Conservation (phyloP, 2,888 invertebrate genomes). For the Eupithecia subfuscata region DNA sequence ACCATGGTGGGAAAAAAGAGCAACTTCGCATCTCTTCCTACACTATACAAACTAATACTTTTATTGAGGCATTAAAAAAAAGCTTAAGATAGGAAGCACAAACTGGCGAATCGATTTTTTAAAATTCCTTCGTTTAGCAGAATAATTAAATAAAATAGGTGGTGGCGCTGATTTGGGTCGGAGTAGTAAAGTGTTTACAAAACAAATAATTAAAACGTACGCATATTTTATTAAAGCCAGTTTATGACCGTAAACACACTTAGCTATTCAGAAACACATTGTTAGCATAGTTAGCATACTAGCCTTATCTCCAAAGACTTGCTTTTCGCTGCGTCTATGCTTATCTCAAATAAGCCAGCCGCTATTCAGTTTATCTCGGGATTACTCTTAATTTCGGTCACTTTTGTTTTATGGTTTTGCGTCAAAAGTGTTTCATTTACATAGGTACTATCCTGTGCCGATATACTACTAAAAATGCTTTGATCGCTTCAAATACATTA, state of each 20-base stretch:
- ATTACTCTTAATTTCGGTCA: constrained; percentile 1
- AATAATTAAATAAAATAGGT: too few relatives aligned
- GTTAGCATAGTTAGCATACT: neutral
- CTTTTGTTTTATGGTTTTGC: neutral
- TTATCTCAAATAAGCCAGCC: constrained; percentile 9
- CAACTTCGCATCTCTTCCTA: too few relatives aligned
- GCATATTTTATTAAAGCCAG: neutral
- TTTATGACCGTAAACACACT: constrained; percentile 2
- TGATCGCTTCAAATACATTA: neutral
- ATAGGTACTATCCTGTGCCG: neutral
- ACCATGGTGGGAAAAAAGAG: too few relatives aligned
- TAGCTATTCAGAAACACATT: neutral
- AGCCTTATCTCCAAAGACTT: neutral
- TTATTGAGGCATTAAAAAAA: too few relatives aligned
- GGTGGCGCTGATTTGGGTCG: too few relatives aligned
- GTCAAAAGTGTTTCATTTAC: neutral
- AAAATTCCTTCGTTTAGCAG: too few relatives aligned
- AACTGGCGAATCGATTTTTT: too few relatives aligned
- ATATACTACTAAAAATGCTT: neutral
- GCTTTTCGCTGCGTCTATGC: neutral
- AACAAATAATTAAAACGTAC: neutral
- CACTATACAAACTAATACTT: too few relatives aligned
- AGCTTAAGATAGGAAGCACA: too few relatives aligned
- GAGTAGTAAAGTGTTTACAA: neutral
- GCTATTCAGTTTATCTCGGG: constrained; percentile 5